These are phyloP conservation scores for Coreoperca whiteheadi DNA, from an alignment of 2,113 vertebrate species.

Conservation along the genomic window DNA sequence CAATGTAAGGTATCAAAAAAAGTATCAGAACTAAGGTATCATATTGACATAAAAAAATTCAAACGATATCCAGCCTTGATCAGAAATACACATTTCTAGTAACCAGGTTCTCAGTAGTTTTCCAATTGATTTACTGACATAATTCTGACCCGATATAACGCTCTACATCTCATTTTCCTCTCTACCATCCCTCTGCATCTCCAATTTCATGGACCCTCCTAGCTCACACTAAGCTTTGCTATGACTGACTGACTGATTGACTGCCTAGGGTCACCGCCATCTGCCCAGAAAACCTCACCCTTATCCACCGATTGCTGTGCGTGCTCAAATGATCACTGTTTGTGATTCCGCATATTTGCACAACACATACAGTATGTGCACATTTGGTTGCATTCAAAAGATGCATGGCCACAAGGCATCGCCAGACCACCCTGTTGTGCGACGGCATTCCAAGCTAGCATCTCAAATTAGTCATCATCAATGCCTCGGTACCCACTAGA, in stretches of 20 bases:
- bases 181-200: slow-evolving; percentile 29
- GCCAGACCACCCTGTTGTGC: slow-evolving; percentile 47
- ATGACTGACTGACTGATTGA: slow-evolving; percentile 58
- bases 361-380: slow-evolving; percentile 4
- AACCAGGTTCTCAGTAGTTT: background rate
- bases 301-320: slow-evolving; percentile 55
- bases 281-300: slow-evolving; percentile 61
- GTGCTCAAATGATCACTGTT: slow-evolving; percentile 17
- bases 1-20: background rate
- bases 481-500: slow-evolving; percentile 51
- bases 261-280: slow-evolving; percentile 74
- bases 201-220: background rate
- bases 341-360: slow-evolving; percentile 32
- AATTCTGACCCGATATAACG: slow-evolving; percentile 1
- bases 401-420: slow-evolving; percentile 46
- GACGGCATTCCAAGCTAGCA: slow-evolving; percentile 47
- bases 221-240: slow-evolving; percentile 37
- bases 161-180: background rate
- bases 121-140: background rate
- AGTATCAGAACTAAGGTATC: background rate
- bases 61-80: background rate
- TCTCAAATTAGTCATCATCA: slow-evolving; percentile 70
- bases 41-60: background rate
- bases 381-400: slow-evolving; percentile 36
- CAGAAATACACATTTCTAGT: background rate